Evolutionary conservation across 1,140 invertebrate species (phyloP).

Genomic region (Eciton burchellii): DNA sequence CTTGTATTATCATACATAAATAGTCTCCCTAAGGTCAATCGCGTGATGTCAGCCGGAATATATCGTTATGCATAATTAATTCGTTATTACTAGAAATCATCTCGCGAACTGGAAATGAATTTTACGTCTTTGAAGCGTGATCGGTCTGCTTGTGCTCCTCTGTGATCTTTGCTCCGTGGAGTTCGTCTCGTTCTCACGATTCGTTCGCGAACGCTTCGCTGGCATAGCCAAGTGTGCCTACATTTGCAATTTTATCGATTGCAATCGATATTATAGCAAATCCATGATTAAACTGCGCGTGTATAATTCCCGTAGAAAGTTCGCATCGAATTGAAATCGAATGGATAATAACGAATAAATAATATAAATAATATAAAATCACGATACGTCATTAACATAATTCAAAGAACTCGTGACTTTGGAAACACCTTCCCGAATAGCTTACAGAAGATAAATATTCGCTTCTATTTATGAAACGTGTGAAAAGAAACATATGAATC

Average conservation of each 20-base stretch:
- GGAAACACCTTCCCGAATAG: too few relatives aligned
- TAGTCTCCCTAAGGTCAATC: slow-evolving; percentile 69
- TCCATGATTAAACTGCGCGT: background rate
- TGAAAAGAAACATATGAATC: too few relatives aligned
- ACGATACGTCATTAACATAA: too few relatives aligned
- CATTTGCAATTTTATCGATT: background rate
- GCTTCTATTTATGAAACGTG: too few relatives aligned
- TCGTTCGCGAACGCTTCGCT: background rate
- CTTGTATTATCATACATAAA: slow-evolving; percentile 10
- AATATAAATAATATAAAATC: too few relatives aligned
- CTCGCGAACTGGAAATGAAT: slow-evolving; percentile 14
- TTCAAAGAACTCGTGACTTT: too few relatives aligned
- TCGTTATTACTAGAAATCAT: slow-evolving; percentile 6
- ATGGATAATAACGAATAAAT: too few relatives aligned
- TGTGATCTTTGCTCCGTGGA: slow-evolving; percentile 33
- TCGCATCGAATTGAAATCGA: too few relatives aligned
- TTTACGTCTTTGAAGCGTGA: slow-evolving; percentile 3
- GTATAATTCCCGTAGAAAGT: background rate
- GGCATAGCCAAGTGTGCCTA: background rate
- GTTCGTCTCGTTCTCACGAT: slow-evolving; percentile 48
- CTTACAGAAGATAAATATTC: too few relatives aligned
- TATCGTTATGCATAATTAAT: slow-evolving; percentile 73
- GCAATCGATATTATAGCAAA: background rate
- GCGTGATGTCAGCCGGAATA: slow-evolving; percentile 56
- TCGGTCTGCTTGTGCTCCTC: background rate